Base-by-base conservation (phyloP, 2,888 invertebrate genomes). In the Pristionchus japonicus region DNA sequence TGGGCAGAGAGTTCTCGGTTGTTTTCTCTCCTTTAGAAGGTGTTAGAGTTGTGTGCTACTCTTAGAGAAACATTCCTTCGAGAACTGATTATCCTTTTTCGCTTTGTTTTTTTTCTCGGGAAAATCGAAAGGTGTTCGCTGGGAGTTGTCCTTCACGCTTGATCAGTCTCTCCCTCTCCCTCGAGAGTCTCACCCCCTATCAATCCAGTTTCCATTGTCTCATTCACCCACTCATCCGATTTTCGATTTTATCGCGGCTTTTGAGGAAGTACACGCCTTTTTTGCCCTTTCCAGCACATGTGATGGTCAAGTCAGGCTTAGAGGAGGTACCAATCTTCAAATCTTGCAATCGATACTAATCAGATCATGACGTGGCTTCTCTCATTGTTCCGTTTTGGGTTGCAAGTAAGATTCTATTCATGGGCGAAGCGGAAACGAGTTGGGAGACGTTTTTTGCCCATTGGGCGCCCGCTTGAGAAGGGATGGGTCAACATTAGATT, bases 401-500 rank as follows among this genome's bases (percentile, higher is more conserved):
- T 47, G 43, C 77, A 77, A 47, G 77, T 77, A 43, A 47, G 20
- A 70, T 43, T 23, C 40, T 23, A 77, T 47, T 77, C n/a, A 27
- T 74, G 37, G 23, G 27, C 40, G 43, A 77, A 77, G 23, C 77
- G 77, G 77, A 77, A 77, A 77, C 77, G 77, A 77, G 77, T 77
- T 77, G 15, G 77, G 13, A 43, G 77, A 27, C 27, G 20, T 47
- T 77, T 77, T 77, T 43, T 43, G 77, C 43, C 3, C n/a, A 23
- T 31, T 77, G 43, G 77, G 77, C 27, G 77, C 23, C 17, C 70
- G 77, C 43, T 77, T 43, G 77, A 77, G 27, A 77, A 47, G 70
- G 77, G 47, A 77, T 77, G 77, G 77, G 77, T 77, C 77, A 77
- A 77, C 77, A 77, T 77, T 77, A 77, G 77, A 77, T 77, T 77